Evolutionary conservation across 2,888 invertebrate species (phyloP).

Genomic region (Dilophus febrilis): DNA sequence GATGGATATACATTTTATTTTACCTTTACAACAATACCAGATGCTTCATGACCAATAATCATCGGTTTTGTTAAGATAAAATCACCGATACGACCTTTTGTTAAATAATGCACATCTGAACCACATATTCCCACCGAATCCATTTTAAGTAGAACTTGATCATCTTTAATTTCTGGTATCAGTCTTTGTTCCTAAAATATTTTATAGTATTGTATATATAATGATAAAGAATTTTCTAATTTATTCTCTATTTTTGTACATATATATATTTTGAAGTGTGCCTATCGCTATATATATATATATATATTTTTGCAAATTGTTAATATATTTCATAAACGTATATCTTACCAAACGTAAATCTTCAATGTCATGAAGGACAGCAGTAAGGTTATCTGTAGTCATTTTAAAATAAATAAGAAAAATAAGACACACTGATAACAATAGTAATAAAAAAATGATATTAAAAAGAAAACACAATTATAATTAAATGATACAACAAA

Average conservation of each 20-base stretch:
- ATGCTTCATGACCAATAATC: slow-evolving; percentile 86
- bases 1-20: no score
- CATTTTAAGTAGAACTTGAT: slow-evolving; percentile 72
- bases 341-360: slow-evolving; percentile 38
- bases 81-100: slow-evolving; percentile 59
- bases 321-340: no score
- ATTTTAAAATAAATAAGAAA: no score
- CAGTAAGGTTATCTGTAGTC: slow-evolving; percentile 43
- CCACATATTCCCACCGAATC: slow-evolving; percentile 86
- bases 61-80: slow-evolving; percentile 68
- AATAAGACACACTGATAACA: no score
- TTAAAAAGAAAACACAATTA: no score
- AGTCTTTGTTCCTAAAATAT: slow-evolving; percentile 39
- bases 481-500: no score
- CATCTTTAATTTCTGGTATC: slow-evolving; percentile 50
- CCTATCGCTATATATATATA: not conserved
- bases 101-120: slow-evolving; percentile 80
- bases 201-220: not conserved
- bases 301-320: no score
- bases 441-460: no score
- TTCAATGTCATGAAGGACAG: slow-evolving; percentile 44
- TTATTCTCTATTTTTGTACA: no score
- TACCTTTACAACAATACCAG: slow-evolving; percentile 58
- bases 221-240: not conserved
- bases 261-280: no score